Evolutionary conservation across 2,113 vertebrate species (phyloP).

Genomic region (Scomber scombrus): DNA sequence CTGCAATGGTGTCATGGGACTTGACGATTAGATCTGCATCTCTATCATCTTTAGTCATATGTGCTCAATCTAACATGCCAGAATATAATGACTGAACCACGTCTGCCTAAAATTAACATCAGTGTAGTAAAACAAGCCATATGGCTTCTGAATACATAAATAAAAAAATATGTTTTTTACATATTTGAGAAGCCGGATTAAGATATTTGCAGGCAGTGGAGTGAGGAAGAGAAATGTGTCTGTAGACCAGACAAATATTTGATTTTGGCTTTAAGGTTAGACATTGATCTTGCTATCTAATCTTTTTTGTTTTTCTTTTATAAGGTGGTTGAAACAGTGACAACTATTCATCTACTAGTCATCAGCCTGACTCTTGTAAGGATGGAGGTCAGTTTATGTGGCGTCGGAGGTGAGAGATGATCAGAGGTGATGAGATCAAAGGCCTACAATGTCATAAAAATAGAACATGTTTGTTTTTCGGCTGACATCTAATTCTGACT

Average conservation of each 20-base stretch:
- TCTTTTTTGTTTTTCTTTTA: background rate
- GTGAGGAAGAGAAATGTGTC: no score
- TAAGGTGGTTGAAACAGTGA: background rate
- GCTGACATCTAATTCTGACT: no score
- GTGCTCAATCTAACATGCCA: background rate
- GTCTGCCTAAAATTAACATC: background rate
- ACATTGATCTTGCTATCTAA: background rate
- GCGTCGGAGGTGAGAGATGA: no score
- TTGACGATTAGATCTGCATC: no score
- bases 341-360: background rate
- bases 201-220: background rate
- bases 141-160: background rate
- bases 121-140: background rate
- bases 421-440: no score
- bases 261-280: background rate
- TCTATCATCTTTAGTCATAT: background rate
- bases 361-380: background rate
- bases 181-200: background rate
- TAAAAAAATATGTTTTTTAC: background rate
- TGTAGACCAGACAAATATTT: background rate
- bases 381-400: no score
- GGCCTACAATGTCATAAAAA: no score
- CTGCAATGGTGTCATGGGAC: background rate
- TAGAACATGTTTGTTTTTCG: no score
- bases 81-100: background rate